phyloP scores from a whole-genome alignment of 2,888 invertebrate genomes.

The Leptothorax acervorum region DNA sequence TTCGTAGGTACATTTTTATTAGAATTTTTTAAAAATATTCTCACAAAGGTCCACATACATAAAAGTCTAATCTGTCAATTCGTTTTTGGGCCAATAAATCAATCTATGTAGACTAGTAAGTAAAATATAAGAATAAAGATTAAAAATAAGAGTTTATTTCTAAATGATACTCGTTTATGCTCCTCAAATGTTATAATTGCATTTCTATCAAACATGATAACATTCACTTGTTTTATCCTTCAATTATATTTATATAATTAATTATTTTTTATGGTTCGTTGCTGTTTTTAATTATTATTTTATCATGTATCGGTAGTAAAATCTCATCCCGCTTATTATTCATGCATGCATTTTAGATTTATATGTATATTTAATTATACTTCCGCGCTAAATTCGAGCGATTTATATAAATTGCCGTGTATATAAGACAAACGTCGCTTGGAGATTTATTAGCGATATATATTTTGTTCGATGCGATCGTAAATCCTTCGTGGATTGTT shows the following conservation, averaged over 20 bases:
- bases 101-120: no score
- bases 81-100: no score
- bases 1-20: neutral
- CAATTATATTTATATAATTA: neutral
- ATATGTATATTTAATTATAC: neutral
- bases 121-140: no score
- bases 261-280: neutral
- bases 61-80: neutral
- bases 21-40: neutral
- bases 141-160: no score
- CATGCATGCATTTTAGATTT: neutral
- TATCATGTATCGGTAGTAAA: neutral
- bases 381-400: neutral
- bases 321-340: neutral
- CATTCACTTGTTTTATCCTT: no score
- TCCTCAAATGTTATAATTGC: no score
- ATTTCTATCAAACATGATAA: no score
- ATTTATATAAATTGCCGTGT: constrained; percentile 2
- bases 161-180: no score
- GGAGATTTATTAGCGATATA: constrained; percentile 3
- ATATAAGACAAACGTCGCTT: neutral
- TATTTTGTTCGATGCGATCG: neutral
- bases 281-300: neutral
- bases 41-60: neutral
- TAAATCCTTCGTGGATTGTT: neutral